phyloP scores from a whole-genome alignment of 92 coral and sea anemone species.

The Micromussa lordhowensis region DNA sequence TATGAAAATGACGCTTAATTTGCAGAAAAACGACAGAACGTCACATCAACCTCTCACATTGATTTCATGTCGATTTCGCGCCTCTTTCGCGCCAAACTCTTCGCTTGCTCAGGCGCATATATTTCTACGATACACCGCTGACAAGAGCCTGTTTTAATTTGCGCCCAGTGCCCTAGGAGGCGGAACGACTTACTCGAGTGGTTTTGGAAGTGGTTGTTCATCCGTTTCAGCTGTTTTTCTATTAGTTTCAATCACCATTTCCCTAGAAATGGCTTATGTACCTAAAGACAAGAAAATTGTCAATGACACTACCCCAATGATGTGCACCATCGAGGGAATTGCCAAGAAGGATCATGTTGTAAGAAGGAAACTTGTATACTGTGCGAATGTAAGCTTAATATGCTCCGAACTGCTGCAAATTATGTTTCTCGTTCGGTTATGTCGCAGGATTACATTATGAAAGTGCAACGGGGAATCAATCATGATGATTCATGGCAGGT shows the following conservation, averaged over 20 bases:
- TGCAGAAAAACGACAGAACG: background rate
- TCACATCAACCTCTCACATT: background rate
- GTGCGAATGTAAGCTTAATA: background rate
- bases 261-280: conserved; percentile 67
- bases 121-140: background rate
- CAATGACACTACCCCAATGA: conserved; percentile 88
- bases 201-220: no score
- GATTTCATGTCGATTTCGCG: conserved; percentile 38
- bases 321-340: conserved; percentile 91
- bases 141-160: conserved; percentile 12
- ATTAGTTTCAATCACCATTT: background rate
- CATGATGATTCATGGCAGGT: conserved; percentile 98
- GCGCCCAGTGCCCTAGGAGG: background rate
- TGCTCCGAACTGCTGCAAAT: background rate
- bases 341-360: conserved; percentile 95
- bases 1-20: no score
- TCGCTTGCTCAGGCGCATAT: conserved; percentile 21
- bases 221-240: background rate
- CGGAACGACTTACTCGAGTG: background rate
- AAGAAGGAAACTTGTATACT: conserved; percentile 17
- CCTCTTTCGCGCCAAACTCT: conserved; percentile 60
- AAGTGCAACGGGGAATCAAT: conserved; percentile 93
- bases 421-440: background rate
- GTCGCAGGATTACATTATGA: conserved; percentile 89
- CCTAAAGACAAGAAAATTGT: conserved; percentile 60